These are phyloP conservation scores for Hoplias malabaricus DNA, from an alignment of 2,113 vertebrate genomes.

Conservation along the genomic window DNA sequence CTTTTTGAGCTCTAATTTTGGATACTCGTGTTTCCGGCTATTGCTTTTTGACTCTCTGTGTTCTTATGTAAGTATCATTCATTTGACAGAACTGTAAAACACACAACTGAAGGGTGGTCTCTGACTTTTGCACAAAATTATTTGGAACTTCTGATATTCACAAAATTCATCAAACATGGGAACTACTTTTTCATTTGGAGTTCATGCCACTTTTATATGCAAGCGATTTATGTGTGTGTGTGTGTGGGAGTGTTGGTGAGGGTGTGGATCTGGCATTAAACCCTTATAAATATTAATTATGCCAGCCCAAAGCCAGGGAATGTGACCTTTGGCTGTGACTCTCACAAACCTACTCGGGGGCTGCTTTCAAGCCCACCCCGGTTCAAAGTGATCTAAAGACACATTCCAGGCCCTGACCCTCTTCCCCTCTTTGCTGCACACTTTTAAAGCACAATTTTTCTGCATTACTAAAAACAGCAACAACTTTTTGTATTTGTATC, in stretches of 20 bases:
- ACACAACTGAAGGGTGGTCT: too few relatives aligned
- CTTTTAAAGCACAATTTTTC: constrained; percentile 3
- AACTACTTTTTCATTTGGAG: constrained; percentile 5
- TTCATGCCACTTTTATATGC: constrained; percentile 14
- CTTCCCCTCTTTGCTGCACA: constrained; percentile 16
- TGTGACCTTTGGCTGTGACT: constrained; percentile 62
- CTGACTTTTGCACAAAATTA: too few relatives aligned
- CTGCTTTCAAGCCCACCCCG: constrained; percentile 50
- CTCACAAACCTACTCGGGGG: constrained; percentile 52
- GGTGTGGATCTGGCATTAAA: constrained; percentile 53
- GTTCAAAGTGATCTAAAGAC: constrained; percentile 58
- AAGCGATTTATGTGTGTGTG: constrained; percentile 18
- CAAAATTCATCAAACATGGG: not conserved
- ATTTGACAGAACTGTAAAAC: too few relatives aligned
- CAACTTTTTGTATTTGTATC: too few relatives aligned
- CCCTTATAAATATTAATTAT: constrained; percentile 68
- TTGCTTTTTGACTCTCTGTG: too few relatives aligned
- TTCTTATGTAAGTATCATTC: too few relatives aligned
- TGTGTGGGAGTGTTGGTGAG: constrained; percentile 30
- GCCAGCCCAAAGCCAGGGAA: constrained; percentile 51
- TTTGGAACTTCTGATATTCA: too few relatives aligned
- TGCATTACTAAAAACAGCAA: not conserved
- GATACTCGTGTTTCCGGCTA: too few relatives aligned
- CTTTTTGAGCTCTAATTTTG: too few relatives aligned
- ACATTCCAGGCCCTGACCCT: constrained; percentile 41